Conservation (phyloP, 2,113 vertebrate species). For the Thermophis baileyi region DNA sequence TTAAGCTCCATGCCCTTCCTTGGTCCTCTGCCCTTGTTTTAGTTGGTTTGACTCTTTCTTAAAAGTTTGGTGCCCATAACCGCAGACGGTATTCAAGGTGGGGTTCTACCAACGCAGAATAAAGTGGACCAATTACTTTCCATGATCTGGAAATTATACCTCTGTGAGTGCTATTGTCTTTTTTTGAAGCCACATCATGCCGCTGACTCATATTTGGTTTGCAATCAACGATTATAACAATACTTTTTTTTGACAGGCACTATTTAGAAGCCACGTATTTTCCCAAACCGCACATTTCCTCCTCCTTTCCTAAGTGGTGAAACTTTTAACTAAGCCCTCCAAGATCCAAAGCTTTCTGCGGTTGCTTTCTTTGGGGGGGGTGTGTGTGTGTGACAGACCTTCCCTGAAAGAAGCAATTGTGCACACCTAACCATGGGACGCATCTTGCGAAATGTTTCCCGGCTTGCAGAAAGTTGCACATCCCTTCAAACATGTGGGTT, state of each 20-base stretch:
- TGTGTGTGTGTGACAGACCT: not conserved
- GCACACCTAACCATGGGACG: not conserved
- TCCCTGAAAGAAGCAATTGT: not conserved
- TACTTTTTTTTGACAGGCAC: not conserved
- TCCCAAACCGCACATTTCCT: not conserved
- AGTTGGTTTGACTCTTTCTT: not conserved
- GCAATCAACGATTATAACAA: not conserved
- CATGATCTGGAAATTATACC: not conserved
- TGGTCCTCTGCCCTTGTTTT: not conserved
- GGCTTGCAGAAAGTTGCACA: not conserved
- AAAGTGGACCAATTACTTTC: not conserved
- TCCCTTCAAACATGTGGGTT: not conserved
- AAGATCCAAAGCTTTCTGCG: not conserved
- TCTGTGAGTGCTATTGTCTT: not conserved
- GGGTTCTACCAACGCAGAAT: not conserved
- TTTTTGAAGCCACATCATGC: not conserved
- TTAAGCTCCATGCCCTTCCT: not conserved
- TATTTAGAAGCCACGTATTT: not conserved
- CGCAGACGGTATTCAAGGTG: not conserved
- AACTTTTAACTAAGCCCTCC: not conserved
- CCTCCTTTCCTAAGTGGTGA: not conserved
- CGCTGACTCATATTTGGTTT: not conserved
- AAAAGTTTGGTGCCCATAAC: not conserved
- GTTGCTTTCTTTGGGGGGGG: not conserved
- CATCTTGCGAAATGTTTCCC: not conserved